phyloP scores from a whole-genome alignment of 2,113 vertebrate species.

The Heterotis niloticus region DNA sequence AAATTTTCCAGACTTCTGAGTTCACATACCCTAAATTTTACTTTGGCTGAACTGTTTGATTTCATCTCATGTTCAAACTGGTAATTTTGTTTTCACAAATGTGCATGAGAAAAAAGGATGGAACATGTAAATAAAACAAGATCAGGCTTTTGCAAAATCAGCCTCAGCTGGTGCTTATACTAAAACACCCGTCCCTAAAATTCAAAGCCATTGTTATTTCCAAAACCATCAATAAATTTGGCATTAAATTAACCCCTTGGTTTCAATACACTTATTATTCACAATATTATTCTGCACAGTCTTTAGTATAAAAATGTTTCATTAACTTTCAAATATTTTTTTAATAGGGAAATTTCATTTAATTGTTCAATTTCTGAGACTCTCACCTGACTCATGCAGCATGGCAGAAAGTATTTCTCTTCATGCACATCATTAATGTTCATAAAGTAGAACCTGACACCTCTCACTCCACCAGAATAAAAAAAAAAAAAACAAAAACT shows the following conservation, averaged over 20 bases:
- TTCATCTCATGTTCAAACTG: constrained; percentile 15
- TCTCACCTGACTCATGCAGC: neutral
- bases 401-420: neutral
- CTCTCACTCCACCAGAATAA: neutral
- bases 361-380: constrained; percentile 3
- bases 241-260: constrained; percentile 17
- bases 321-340: neutral
- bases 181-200: constrained; percentile 5
- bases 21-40: neutral
- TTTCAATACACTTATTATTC: constrained; percentile 7
- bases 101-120: constrained; percentile 9
- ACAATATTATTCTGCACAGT: neutral
- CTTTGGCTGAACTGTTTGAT: constrained; percentile 7
- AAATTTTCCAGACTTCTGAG: neutral
- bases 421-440: neutral
- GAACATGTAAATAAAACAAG: constrained; percentile 8
- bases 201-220: constrained; percentile 6
- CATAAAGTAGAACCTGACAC: neutral
- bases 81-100: constrained; percentile 13
- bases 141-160: constrained; percentile 8
- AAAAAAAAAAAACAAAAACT: neutral
- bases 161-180: constrained; percentile 11
- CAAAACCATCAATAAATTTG: constrained; percentile 4
- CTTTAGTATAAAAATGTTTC: neutral
- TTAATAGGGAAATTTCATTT: neutral